Evolutionary conservation across 2,888 invertebrate species (phyloP), one percentile per base, ranked within the genome.

Genomic region (Parnassius apollo): DNA sequence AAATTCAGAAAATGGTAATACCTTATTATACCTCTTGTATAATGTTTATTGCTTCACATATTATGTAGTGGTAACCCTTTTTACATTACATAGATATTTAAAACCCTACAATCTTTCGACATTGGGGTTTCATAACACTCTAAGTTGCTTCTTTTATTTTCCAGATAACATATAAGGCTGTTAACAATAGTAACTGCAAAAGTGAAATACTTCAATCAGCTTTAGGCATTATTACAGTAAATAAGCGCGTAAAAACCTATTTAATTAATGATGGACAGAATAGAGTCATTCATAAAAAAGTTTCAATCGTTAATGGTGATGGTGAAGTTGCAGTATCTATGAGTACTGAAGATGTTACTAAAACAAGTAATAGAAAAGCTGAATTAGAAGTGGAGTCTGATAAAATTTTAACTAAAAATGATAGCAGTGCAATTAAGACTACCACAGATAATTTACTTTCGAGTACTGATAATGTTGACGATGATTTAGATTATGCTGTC

Each of bases 151-250:
- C 52, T 53, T 12, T 49, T n/a, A 35, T 65, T 75, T 70, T 67
- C 13, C 60, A 71, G 70, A 63, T 71, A 18, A 68, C 66, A 1
- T 80, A 81, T 49, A 78, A 83, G 72, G 61, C 72, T 3, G 66
- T 85, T n/a, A 76, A 80, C 65, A 78, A 79, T 68, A 59, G 81
- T n/a, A 75, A 82, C 42, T 69, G 72, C 45, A 64, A 66, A 9
- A 69, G 66, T 1, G 64, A 69, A 51, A 68, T 76, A 35, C 73
- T 81, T 0, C 60, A 66, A 13, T 78, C 84, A 3, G 65, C 71
- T 1, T 48, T 83, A 54, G 68, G 73, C 49, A 69, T 76, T 42
- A 66, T 78, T 2, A 71, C 65, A 0, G 64, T 71, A 0, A 74
- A 70, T 0, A 67, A 77, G 10, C 68, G 68, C 58, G 72, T 77